A percentile compares a stretch with the other conserved stretches of the same genome.
Evolutionary conservation across 1,140 invertebrate species (phyloP).

Genomic region (Sinella curviseta): DNA sequence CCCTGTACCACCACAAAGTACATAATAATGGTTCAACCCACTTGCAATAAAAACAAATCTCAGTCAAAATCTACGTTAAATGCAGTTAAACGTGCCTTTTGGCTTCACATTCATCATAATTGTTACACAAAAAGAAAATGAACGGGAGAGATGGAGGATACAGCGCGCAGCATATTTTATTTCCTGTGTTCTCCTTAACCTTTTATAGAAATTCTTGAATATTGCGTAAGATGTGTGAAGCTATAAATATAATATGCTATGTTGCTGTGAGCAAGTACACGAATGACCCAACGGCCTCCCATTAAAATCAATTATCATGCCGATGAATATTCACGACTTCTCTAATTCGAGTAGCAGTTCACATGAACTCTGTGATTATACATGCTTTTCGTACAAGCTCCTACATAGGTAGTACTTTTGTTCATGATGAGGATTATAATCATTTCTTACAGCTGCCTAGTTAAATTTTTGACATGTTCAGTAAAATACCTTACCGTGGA

Average conservation of each 20-base stretch:
- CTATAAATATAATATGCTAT: background rate
- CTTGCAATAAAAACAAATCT: slow-evolving; percentile 16
- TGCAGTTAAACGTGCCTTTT: background rate
- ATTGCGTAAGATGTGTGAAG: background rate
- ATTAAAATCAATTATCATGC: slow-evolving; percentile 17
- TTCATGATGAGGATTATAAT: background rate
- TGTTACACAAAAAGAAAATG: too few relatives aligned
- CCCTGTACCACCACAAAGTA: too few relatives aligned
- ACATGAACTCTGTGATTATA: too few relatives aligned
- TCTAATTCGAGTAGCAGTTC: slow-evolving; percentile 14
- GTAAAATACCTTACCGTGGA: background rate
- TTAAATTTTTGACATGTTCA: background rate
- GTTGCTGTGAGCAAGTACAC: background rate
- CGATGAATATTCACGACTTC: background rate
- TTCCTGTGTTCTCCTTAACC: background rate
- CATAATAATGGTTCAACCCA: too few relatives aligned
- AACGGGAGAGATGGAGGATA: too few relatives aligned
- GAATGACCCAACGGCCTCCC: slow-evolving; percentile 10
- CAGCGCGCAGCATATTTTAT: background rate
- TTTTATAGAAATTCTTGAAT: background rate
- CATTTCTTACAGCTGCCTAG: background rate
- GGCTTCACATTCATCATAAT: background rate
- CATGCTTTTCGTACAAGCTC: too few relatives aligned
- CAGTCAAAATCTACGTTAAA: too few relatives aligned
- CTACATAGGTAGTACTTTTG: background rate